Base-by-base conservation (phyloP, 2,797 vertebrate species). In the Acanthurus tractus region DNA sequence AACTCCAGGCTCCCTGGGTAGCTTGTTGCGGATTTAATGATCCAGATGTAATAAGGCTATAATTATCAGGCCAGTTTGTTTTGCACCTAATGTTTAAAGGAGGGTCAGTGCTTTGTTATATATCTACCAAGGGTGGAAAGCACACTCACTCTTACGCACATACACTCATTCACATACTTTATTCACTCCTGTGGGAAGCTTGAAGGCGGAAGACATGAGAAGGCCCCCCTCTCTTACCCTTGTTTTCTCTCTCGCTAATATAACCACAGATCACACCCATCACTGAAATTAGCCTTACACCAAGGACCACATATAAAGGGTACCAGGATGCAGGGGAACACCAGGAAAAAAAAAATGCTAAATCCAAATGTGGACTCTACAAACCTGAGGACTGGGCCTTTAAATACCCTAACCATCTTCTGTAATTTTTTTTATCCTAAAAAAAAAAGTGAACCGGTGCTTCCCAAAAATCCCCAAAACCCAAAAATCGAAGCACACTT, bases 21-120 rank as follows among this genome's bases (percentile, higher is more conserved):
- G 87, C 91, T 89, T 88, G 86, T 91, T 92, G 88, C 90, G 82
- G 82, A 93, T 85, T 92, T 93, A 92, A 93, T 94, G 90, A 92
- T 92, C 85, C 88, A 89, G 88, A 86, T 90, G 90, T 93, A 92
- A 94, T 92, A 90, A 92, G 85, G 78, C 77, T 88, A 70, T 91
- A 94, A 93, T 92, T 92, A 86, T 82, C 76, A 69, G 89, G 71
- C 83, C 82, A 83, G 88, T 93, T 92, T 90, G 89, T 88, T 93
- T 92, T 92, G 84, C 84, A 72, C 78, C 83, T 92, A 84, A 91
- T 92, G 89, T 90, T 85, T 88, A 86, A 92, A 86, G 70, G 78
- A 92, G 83, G 86, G 89, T 93, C 90, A 90, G 86, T 85, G 89
- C 74, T 86, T 91, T 92, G 88, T 89, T 92, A 85, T 88, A 79